phyloP scores from a whole-genome alignment of 2,797 vertebrate genomes.

The Carapus acus region DNA sequence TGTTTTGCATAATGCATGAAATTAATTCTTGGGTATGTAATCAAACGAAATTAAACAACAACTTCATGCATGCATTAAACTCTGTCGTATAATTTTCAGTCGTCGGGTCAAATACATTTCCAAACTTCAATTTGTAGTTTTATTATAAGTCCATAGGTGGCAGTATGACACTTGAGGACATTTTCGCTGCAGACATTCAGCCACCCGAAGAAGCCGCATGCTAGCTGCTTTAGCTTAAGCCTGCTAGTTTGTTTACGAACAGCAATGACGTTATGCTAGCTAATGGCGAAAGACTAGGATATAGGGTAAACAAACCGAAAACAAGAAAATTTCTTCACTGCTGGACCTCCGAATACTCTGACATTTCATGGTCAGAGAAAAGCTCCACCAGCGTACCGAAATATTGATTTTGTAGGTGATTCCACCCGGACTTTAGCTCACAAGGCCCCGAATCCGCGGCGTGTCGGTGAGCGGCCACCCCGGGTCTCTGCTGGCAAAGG shows the following conservation, averaged over 20 bases:
- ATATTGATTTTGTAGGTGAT: slow-evolving; percentile 35
- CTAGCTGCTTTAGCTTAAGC: slow-evolving; percentile 24
- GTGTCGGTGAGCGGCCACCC: slow-evolving; percentile 43
- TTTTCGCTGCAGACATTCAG: slow-evolving; percentile 1
- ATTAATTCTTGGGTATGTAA: too few relatives aligned
- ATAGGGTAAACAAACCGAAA: slow-evolving; percentile 18
- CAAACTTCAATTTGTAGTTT: background rate
- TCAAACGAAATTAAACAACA: too few relatives aligned
- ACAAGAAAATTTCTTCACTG: slow-evolving; percentile 1
- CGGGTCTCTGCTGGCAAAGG: slow-evolving; percentile 26
- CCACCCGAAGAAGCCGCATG: slow-evolving; percentile 21
- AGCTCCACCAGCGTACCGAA: slow-evolving; percentile 17
- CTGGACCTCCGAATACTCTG: slow-evolving; percentile 5
- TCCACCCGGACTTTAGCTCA: slow-evolving; percentile 27
- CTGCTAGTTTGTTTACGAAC: slow-evolving; percentile 23
- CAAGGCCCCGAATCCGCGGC: slow-evolving; percentile 52
- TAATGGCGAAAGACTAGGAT: slow-evolving; percentile 29
- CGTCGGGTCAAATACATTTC: too few relatives aligned
- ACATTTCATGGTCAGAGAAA: slow-evolving; percentile 9
- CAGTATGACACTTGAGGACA: background rate
- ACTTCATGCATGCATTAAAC: too few relatives aligned
- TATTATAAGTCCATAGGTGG: slow-evolving; percentile 8
- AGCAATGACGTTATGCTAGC: slow-evolving; percentile 34
- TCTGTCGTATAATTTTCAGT: too few relatives aligned
- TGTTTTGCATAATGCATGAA: too few relatives aligned